Evolutionary conservation across 2,888 invertebrate genomes (phyloP), one percentile per base, ranked within the genome.

Genomic region (Drosophila sordidula): DNA sequence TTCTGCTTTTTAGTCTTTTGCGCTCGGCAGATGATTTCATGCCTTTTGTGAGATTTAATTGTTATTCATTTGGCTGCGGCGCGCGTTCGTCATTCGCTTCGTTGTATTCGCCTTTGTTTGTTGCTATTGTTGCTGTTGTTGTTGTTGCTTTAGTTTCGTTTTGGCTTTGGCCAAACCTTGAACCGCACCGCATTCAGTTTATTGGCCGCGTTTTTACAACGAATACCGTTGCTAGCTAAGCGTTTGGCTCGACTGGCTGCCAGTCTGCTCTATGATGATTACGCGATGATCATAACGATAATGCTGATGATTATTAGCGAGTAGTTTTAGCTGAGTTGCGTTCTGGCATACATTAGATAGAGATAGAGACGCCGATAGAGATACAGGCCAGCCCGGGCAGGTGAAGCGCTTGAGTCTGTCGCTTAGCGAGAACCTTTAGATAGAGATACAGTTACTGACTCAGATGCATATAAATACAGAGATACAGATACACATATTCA

Each of bases 171-270:
- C 89, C 84, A 90, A 89, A 89, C 90, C 89, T 90, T 90, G 89
- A 90, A 90, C 89, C 90, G 90, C 73, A 80, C 82, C 87, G 83
- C 78, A 80, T 78, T 84, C 78, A 90, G 89, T 90, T 90, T 90
- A 90, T 90, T 90, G 89, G 90, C 89, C 90, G 90, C 85, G 86
- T 85, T 87, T 89, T 90, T 90, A 90, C 89, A 90, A 90, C 90
- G 86, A 90, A 90, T 90, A 89, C 89, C 89, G 89, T 89, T 90
- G 75, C 79, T 57, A 70, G 63, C 64, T 68, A 49, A 78, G 56
- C 75, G 78, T 49, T 75, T 73, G 73, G 61, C 75, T 80, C 76
- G 65, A 56, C 65, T 59, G 78, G 25, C 52, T 51, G 70, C 51
- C 71, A 44, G 36, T 42, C 38, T 67, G 49, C 69, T 49, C 32